Conservation (phyloP, 2,888 invertebrate species). For the Drosophila longiperda region DNA sequence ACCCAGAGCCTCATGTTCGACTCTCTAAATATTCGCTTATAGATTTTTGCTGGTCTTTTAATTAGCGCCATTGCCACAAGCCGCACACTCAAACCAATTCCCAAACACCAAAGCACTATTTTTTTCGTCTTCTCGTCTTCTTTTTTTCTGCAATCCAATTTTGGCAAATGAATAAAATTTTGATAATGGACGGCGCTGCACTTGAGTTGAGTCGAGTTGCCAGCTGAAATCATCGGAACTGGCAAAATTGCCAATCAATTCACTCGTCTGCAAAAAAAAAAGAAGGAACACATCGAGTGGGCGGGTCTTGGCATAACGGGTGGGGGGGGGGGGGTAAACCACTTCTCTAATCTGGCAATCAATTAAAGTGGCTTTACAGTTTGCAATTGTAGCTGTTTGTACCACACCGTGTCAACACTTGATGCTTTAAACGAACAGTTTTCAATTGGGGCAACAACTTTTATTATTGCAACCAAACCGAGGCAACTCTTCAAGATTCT, state of each 20-base stretch:
- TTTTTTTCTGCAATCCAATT: background rate
- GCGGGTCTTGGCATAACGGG: background rate
- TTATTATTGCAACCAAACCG: background rate
- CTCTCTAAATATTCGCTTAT: slow-evolving; percentile 9
- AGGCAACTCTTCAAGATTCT: background rate
- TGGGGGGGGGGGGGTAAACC: background rate
- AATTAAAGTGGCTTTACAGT: slow-evolving; percentile 47
- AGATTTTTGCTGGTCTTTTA: slow-evolving; percentile 54
- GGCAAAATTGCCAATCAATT: slow-evolving; percentile 57
- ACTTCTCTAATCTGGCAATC: slow-evolving; percentile 51
- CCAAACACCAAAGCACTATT: slow-evolving; percentile 24
- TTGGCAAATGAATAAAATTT: slow-evolving; percentile 45
- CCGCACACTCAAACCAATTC: slow-evolving; percentile 38
- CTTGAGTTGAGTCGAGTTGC: slow-evolving; percentile 38
- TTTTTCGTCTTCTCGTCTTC: slow-evolving; percentile 1
- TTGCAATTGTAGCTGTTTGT: slow-evolving; percentile 15
- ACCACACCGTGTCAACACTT: slow-evolving; percentile 8
- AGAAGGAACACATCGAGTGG: slow-evolving; percentile 5
- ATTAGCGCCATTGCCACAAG: slow-evolving; percentile 69
- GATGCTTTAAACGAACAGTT: background rate
- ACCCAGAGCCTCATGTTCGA: background rate
- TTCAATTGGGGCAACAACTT: background rate
- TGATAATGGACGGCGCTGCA: slow-evolving; percentile 48
- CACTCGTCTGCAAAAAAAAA: slow-evolving; percentile 41
- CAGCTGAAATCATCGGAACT: slow-evolving; percentile 44